Base-by-base conservation (phyloP, 2,797 vertebrate species). In the Tolypeutes matacus region DNA sequence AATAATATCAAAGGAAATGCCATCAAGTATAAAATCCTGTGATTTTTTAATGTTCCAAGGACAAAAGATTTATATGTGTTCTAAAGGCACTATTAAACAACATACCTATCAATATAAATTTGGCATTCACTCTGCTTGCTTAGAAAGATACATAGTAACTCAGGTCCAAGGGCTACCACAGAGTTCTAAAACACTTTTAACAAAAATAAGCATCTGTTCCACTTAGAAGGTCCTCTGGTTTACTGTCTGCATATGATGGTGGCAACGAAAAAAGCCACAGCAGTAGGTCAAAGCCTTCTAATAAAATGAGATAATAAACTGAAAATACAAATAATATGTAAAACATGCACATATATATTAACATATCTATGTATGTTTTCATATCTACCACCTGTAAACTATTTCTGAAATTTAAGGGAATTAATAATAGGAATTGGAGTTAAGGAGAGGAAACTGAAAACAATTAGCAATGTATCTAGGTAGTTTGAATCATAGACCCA, bases 21-120 rank as follows among this genome's bases (percentile, higher is more conserved):
- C 86, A 92, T 42, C 39, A 60, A 86, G 42, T 88, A 94, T n/a
- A 82, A 94, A 92, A 77, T 77, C 39, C 18, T 3, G 20, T 94
- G 72, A 81, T 89, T 56, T 91, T 42, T 95, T 1, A 56, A 86
- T 42, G 49, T 72, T 58, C 53, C n/a, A 80, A 86, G 18, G 56
- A 18, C 58, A 94, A 89, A 91, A 76, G 42, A 69, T 77, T 93
- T 95, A 39, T n/a, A 34, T 14, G 8, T 56, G 25, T 73, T 73
- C 69, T 60, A 60, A 27, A 36, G 46, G 46, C 46, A 46, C 46
- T 46, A 46, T 46, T 82, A 17, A 31, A n/a, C 18, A 87, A 3
- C 15, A 12, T 27, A 46, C 36, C 72, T 42, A 83, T 10, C 11
- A 2, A 46, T 0, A 0, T 4, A 65, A 39, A 5, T 46, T 42